Evolutionary conservation across 2,888 invertebrate genomes (phyloP), one percentile per base, ranked within the genome.

Genomic region (Eupithecia centaureata): DNA sequence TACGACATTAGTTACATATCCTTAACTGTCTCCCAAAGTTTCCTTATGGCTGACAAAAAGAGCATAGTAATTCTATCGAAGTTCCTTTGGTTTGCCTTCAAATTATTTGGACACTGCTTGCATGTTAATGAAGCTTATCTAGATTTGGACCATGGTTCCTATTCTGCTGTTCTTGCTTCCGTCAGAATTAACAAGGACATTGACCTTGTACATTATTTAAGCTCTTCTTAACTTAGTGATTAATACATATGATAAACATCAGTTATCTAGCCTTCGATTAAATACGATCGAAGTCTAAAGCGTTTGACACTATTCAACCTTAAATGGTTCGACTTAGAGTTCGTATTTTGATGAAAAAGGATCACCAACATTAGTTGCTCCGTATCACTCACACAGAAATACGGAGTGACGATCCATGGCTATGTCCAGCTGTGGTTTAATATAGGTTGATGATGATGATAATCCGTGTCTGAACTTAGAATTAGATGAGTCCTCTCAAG

Each of bases 61-160:
- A 60, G 69, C 66, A 63, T 66, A 66, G 51, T n/a, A 63, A 69
- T 69, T 38, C 32, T 59, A 62, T 35, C 35, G 52, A 33, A 66
- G 70, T n/a, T n/a, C 63, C 66, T 61, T 61, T 51, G 42, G 28
- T 33, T 70, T 32, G 47, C 68, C 65, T 69, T 63, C 69, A 69
- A 32, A n/a, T 38, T 28, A 61, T 57, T 1, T 28, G 15, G 33
- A 47, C 68, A 51, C 62, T 13, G 33, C 63, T 7, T 66, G 69
- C 65, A 69, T 69, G 30, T 63, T 63, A 66, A 69, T 65, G 52
- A 38, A 13, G n/a, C 18, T 27, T 63, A 58, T 52, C 58, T 22
- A 66, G 65, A 69, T 69, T 38, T 66, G 35, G 63, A 66, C 60
- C 69, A 56, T 63, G 65, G 58, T 56, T 69, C 59, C 62, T 58